Conservation (phyloP, 1,140 invertebrate species). For the Bombus waltoni region DNA sequence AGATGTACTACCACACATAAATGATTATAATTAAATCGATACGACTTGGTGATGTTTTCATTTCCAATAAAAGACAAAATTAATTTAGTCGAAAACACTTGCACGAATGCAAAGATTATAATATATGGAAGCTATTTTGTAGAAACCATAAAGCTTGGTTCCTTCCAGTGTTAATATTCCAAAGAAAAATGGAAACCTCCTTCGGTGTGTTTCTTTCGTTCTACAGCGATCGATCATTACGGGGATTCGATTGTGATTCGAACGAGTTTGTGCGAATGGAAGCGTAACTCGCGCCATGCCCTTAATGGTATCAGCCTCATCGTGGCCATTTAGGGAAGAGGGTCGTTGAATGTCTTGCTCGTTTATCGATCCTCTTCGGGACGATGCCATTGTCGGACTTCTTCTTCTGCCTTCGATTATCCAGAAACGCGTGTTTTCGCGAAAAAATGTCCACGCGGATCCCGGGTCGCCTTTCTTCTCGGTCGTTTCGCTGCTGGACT, state of each 20-base stretch:
- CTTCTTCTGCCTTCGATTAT: constrained; percentile 25
- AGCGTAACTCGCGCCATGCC: constrained; percentile 32
- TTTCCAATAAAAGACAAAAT: neutral
- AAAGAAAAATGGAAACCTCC: neutral
- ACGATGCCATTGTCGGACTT: constrained; percentile 8
- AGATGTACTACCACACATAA: too few species aligned
- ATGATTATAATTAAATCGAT: too few species aligned
- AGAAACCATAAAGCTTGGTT: too few species aligned
- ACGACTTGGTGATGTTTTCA: too few species aligned
- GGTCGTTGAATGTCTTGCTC: constrained; percentile 2
- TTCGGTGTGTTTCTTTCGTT: neutral
- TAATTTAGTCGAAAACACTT: neutral
- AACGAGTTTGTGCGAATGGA: neutral
- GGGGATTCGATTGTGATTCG: neutral
- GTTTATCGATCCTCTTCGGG: constrained; percentile 5
- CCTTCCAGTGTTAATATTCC: neutral
- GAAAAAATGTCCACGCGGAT: constrained; percentile 25
- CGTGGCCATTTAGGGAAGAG: constrained; percentile 38
- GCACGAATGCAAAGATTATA: too few species aligned
- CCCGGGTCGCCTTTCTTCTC: constrained; percentile 1
- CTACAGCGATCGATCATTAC: neutral
- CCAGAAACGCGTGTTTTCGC: constrained; percentile 44
- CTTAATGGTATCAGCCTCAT: constrained; percentile 33
- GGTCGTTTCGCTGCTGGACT: neutral
- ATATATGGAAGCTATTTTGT: too few species aligned